Evolutionary conservation across 2,113 vertebrate genomes (phyloP), one percentile per base, ranked within the genome.

Genomic region (Scortum barcoo): DNA sequence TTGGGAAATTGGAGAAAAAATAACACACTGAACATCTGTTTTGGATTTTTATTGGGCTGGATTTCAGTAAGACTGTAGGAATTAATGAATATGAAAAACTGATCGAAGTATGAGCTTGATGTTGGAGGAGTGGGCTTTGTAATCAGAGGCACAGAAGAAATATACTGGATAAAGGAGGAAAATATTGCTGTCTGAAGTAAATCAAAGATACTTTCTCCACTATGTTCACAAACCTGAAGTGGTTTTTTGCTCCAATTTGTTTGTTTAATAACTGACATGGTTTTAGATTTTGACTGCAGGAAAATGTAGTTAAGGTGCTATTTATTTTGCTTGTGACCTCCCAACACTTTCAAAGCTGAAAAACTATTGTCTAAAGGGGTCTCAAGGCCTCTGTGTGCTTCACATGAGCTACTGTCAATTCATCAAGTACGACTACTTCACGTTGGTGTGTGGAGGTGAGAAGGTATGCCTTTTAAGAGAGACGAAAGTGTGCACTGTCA

Each of bases 1-100:
- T 50, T 62, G 24, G 51, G 54, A 50, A 44, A 60, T 33, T 50
- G 14, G 10, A 66, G 80, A 58, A 66, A 72, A 70, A 65, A 16
- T 6, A 30, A 14, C 17, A 19, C 17, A 12, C 54, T 2, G 7
- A 76, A 68, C 22, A 53, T 24, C n/a, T 62, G 1, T 66, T 58
- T 70, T 11, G n/a, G 42, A 4, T 76, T 61, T 62, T 28, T 26
- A 84, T 48, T 42, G 28, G 13, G 11, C 22, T 19, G 3, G 3
- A 11, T n/a, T 20, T 16, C 8, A 38, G 22, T 28, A 9, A 22
- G 26, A 51, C 11, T 42, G 6, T 11, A 72, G 57, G 67, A 72
- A 30, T 24, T 1, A 26, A 58, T 65, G 19, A 56, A 61, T 33
- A 42, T 62, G 46, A 5, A 54, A 24, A 68, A 22, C 17, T 28